Evolutionary conservation across 1,140 invertebrate genomes (phyloP).

Genomic region (Goniozus legneri): DNA sequence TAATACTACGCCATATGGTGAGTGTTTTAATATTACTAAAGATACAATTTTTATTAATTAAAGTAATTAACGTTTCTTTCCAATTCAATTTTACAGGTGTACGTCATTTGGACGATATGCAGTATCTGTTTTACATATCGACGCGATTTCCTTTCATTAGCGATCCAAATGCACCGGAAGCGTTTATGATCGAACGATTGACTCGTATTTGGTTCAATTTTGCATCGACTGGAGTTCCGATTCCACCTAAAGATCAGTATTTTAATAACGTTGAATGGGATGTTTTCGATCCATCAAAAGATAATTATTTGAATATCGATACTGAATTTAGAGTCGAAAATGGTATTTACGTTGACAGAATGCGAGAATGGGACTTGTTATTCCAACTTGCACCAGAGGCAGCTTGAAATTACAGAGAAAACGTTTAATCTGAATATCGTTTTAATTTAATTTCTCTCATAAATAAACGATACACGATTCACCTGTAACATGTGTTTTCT

Average conservation of each 20-base stretch:
- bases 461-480: too few relatives aligned
- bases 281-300: slow-evolving; percentile 46
- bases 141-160: slow-evolving; percentile 40
- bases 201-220: slow-evolving; percentile 40
- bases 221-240: slow-evolving; percentile 38
- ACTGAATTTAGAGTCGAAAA: slow-evolving; percentile 45
- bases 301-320: slow-evolving; percentile 58
- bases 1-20: neutral
- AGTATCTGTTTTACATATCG: slow-evolving; percentile 58
- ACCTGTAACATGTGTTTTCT: too few relatives aligned
- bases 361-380: slow-evolving; percentile 56
- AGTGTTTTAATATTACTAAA: neutral
- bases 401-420: too few relatives aligned
- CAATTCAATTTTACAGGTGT: slow-evolving; percentile 50
- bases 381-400: slow-evolving; percentile 49
- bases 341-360: slow-evolving; percentile 53
- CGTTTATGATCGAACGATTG: slow-evolving; percentile 26
- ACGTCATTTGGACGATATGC: slow-evolving; percentile 61
- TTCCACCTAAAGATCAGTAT: slow-evolving; percentile 27
- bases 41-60: too few relatives aligned
- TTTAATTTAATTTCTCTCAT: too few relatives aligned
- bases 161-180: slow-evolving; percentile 33
- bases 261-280: slow-evolving; percentile 58
- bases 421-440: too few relatives aligned
- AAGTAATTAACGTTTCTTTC: too few relatives aligned